Evolutionary conservation across 2,888 invertebrate genomes (phyloP).

Genomic region (Drepana falcataria): DNA sequence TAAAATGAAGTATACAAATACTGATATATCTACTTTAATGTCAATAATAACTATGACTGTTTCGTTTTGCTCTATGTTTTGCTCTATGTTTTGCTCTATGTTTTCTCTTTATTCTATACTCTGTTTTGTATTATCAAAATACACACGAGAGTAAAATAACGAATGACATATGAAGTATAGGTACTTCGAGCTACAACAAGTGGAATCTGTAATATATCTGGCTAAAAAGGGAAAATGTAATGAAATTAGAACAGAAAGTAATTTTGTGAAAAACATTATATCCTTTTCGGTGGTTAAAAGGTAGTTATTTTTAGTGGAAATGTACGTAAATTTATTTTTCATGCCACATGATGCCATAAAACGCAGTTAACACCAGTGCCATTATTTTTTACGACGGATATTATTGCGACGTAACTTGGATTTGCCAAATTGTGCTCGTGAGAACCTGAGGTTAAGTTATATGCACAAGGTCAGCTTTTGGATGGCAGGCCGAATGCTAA

Average conservation of each 20-base stretch:
- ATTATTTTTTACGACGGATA: constrained; percentile 31
- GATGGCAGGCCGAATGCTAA: not conserved
- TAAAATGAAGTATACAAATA: too few species aligned
- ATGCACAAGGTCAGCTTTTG: not conserved
- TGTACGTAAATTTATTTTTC: constrained; percentile 28
- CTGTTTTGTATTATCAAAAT: too few species aligned
- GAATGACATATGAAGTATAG: too few species aligned
- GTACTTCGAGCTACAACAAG: too few species aligned
- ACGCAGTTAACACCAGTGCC: constrained; percentile 32
- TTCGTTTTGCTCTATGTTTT: too few species aligned
- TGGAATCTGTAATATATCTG: too few species aligned
- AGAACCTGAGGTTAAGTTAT: not conserved
- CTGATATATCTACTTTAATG: too few species aligned
- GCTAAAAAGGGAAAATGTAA: constrained; percentile 3
- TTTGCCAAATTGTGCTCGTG: constrained; percentile 1
- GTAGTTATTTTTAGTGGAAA: constrained; percentile 19
- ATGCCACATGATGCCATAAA: constrained; percentile 35
- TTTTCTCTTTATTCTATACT: too few species aligned
- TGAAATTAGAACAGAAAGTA: constrained; percentile 20
- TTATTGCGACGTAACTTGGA: constrained; percentile 21
- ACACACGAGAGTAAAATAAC: too few species aligned
- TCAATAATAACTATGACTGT: too few species aligned
- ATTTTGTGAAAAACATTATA: constrained; percentile 21
- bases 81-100: too few species aligned
- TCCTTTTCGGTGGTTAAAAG: constrained; percentile 15